Evolutionary conservation across 2,113 vertebrate species (phyloP), one percentile per base, ranked within the genome.

Genomic region (Cyphomyrus discorhynchus): DNA sequence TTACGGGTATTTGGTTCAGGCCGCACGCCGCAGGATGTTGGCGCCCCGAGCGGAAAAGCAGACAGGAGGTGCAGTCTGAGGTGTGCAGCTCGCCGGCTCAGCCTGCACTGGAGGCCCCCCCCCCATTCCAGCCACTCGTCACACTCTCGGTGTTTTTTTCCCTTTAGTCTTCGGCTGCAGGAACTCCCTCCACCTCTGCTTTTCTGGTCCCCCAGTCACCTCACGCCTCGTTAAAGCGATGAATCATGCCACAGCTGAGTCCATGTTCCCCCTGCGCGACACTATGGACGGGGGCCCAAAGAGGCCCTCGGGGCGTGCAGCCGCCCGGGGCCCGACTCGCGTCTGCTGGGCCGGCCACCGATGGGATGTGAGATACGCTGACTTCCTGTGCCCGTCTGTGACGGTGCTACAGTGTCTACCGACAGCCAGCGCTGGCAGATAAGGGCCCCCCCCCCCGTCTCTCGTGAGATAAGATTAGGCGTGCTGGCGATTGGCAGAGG

Each of bases 351-450:
- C 90, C 87, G 62, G 85, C 90, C 91, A 89, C 52, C 86, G 24
- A 95, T 94, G 92, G 92, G 94, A 95, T 92, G 93, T 93, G 87
- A 92, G 94, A 95, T 95, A 95, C 93, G 91, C 93, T 90, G 82
- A 19, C 88, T 56, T 91, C 92, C 94, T 94, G 94, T 94, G 93
- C 94, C 93, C 94, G 93, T 93, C 88, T 90, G 7, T 2, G 42
- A 39, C 17, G 45, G 77, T 13, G 24, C 9, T 24, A 1, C 95
- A 93, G 91, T 93, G 95, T 95, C 94, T 95, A 94, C 95, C 95
- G 93, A 95, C 93, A 31, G 35, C 15, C 35, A 39, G 70, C 35
- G 6, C 35, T 80, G 92, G 77, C 87, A 93, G 95, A 96, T 95
- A 96, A 95, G 93, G 88, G 84, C 88, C 91, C 93, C 93, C 93